phyloP scores from a whole-genome alignment of 2,888 invertebrate species.

The Mesorhabditis sp. region DNA sequence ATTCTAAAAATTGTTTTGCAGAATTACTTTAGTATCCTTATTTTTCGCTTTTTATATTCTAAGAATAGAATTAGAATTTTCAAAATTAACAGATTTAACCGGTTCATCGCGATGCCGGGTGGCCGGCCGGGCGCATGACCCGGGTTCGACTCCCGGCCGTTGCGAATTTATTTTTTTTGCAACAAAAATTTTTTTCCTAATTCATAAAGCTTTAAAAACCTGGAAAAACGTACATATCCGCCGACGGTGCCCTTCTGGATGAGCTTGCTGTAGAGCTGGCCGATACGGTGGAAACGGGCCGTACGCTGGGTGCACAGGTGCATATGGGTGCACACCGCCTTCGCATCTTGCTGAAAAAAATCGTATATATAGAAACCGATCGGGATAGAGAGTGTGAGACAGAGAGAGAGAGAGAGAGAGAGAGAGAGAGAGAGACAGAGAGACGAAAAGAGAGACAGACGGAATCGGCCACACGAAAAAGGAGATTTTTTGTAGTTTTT shows the following conservation, averaged over 20 bases:
- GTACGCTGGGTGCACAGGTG: slow-evolving; percentile 48
- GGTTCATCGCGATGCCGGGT: no score
- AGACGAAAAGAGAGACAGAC: no score
- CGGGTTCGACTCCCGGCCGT: no score
- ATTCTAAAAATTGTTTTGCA: neutral
- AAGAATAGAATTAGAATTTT: neutral
- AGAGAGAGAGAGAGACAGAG: no score
- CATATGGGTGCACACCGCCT: slow-evolving; percentile 44
- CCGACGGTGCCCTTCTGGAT: slow-evolving; percentile 10
- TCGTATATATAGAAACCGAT: slow-evolving; percentile 7
- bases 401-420: neutral
- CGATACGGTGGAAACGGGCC: slow-evolving; percentile 46
- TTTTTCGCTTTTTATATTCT: neutral
- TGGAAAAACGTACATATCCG: no score
- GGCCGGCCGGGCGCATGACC: no score
- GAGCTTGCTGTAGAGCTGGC: slow-evolving; percentile 41
- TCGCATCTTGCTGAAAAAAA: slow-evolving; percentile 37
- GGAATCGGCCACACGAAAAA: no score
- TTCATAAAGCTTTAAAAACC: no score
- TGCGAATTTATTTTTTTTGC: no score
- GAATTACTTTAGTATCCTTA: neutral
- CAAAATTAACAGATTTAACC: neutral
- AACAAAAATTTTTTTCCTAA: no score
- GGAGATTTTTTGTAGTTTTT: no score
- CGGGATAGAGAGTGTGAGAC: neutral